Percentiles rank a stretch among this genome's conserved stretches.
Conservation (phyloP, 2,888 invertebrate species). For the Poecilus cupreus region DNA sequence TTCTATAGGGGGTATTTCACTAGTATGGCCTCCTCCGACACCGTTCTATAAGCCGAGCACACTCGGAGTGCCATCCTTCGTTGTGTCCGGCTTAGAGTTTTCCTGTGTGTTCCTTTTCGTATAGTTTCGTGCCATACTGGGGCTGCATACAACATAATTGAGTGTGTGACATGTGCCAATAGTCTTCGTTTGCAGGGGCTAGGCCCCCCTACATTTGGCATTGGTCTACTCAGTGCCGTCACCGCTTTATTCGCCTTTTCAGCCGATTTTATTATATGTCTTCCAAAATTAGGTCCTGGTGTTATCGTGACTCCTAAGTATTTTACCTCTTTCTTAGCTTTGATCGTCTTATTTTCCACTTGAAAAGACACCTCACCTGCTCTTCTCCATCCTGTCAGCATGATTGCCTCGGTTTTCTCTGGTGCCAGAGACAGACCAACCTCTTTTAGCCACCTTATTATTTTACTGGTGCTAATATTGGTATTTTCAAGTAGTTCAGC, state of each 20-base stretch:
- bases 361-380: background rate
- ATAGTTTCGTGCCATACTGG: no score
- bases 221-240: background rate
- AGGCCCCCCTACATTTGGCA: background rate
- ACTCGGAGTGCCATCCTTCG: no score
- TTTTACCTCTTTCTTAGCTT: no score
- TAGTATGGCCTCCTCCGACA: no score
- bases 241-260: background rate
- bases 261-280: background rate
- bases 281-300: background rate
- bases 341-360: no score
- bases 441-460: background rate
- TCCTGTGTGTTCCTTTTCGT: no score
- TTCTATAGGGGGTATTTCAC: no score
- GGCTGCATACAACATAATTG: background rate
- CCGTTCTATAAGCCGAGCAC: no score
- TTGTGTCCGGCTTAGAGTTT: no score
- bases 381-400: background rate
- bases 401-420: background rate
- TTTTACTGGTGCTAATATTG: background rate
- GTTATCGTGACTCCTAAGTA: no score
- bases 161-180: background rate
- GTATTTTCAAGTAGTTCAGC: background rate
- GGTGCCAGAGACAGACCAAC: background rate
- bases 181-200: background rate